Base-by-base conservation (phyloP, 2,888 invertebrate genomes). In the Stramonita haemastoma region DNA sequence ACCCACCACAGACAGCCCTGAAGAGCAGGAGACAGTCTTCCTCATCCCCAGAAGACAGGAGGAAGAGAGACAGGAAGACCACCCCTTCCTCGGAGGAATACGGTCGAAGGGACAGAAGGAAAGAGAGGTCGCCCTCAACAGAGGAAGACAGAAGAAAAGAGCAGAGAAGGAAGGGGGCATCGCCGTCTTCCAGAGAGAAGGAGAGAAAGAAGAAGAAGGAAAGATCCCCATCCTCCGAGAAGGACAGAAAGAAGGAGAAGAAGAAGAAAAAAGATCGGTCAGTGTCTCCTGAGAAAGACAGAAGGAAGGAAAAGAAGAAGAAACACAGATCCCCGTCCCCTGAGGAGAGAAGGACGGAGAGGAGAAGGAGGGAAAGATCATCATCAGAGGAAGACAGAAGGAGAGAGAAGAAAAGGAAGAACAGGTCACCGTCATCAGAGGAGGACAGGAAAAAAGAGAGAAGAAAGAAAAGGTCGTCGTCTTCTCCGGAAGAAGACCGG, bases 261-360 rank as follows among this genome's bases (percentile, higher is more conserved):
- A 57, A 15, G 15, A 60, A 60, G 60, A 60, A 22, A 22, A 60
- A 60, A 60, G 60, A 60, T 2, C 4, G 60, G 60, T 60, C 60
- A 1, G 17, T 22, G 60, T 60, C 60, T 60, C 46, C 26, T 15
- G 70, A 85, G 29, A 85, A 26, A 89, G 89, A 89, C n/a, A 89
- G 89, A 89, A 26, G 84, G 66, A 87, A 32, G 87, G 87, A 90
- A 6, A 83, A 60, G 81, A 29, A 87, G 84, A 90, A 32, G 83
- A 66, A 90, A 32, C 32, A 36, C 46, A 57, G 60, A 83, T 79
- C 46, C 60, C 87, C 60, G 13, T 60, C 60, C 22, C 22, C 60
- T 1, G 17, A 60, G 60, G 60, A 79, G 32, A 79, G 77, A 17
- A 79, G 32, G 17, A 79, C 29, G 32, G 77, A 79, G 77, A 79